Evolutionary conservation across 2,888 invertebrate species (phyloP).

Genomic region (Drosophila multiciliata): DNA sequence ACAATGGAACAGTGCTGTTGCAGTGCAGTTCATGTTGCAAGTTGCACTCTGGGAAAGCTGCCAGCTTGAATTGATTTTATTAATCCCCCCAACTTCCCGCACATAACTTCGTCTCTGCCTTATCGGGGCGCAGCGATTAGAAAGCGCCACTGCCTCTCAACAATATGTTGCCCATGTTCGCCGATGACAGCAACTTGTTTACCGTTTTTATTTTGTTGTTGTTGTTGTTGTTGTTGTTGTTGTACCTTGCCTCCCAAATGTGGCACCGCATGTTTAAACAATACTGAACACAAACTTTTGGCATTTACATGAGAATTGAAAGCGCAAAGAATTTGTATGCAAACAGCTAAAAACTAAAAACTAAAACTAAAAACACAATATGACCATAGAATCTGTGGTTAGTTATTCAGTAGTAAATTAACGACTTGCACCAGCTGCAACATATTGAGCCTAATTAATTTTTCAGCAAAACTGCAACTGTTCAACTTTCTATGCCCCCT

Average conservation of each 20-base stretch:
- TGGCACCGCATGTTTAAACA: slow-evolving; percentile 53
- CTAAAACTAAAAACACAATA: slow-evolving; percentile 55
- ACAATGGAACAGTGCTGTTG: slow-evolving; percentile 41
- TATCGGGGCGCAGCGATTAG: slow-evolving; percentile 48
- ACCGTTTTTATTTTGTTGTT: slow-evolving; percentile 51
- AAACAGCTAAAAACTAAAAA: slow-evolving; percentile 4
- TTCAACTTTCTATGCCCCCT: slow-evolving; percentile 45
- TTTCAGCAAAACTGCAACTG: slow-evolving; percentile 58
- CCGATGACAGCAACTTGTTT: slow-evolving; percentile 76
- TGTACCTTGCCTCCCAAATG: slow-evolving; percentile 6
- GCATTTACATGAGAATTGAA: slow-evolving; percentile 77
- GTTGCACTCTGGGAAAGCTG: slow-evolving; percentile 26
- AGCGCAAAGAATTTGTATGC: slow-evolving; percentile 53
- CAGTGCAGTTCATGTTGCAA: background rate
- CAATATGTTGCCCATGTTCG: slow-evolving; percentile 51
- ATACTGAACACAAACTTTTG: slow-evolving; percentile 68
- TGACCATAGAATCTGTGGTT: slow-evolving; percentile 65
- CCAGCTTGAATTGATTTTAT: slow-evolving; percentile 32
- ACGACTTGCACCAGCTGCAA: slow-evolving; percentile 45
- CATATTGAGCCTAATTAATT: slow-evolving; percentile 75
- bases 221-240: background rate
- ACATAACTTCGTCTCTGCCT: slow-evolving; percentile 23
- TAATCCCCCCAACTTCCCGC: slow-evolving; percentile 4
- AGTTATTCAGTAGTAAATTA: slow-evolving; percentile 22
- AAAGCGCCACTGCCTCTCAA: slow-evolving; percentile 48